Evolutionary conservation across 2,113 vertebrate species (phyloP), one percentile per base, ranked within the genome.

Genomic region (Prietella phreatophila): DNA sequence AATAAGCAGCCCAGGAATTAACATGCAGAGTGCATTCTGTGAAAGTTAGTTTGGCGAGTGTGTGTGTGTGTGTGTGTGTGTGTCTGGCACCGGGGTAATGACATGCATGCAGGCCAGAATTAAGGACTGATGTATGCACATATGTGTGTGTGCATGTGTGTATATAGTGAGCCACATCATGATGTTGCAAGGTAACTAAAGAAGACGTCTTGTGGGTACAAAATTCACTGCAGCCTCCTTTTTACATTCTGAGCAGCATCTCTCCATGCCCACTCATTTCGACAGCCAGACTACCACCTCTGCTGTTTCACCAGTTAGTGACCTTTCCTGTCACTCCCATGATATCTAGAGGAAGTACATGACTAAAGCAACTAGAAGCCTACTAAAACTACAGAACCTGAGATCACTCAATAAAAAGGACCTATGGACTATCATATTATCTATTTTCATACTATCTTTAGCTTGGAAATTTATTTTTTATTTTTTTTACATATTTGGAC

Each of bases 271-370:
- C 73, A 55, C 60, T 73, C 58, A 84, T 88, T 89, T 86, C 39
- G 55, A 86, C 87, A 81, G 47, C 81, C 88, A 87, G 88, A 86
- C 80, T 65, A 90, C 56, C 30, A 75, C 53, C 81, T 83, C 84
- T 73, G 71, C 47, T 82, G 78, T 90, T 75, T 58, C 42, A 27
- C 30, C 8, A 87, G 83, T 87, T 88, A 87, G 84, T 82, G 87
- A 93, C 91, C 91, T 93, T 93, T 92, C 50, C 88, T 87, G 83
- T 89, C 89, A 88, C 84, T 83, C 82, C 60, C n/a, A 86, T 69
- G 60, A 27, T 65, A n/a, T 30, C 87, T 53, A 89, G 33, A 90
- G 82, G 76, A 73, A 85, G 39, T 55, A 79, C 88, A 85, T 83
- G 39, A 39, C 56, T 78, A 85, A 67, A 88, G 78, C 19, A 47